Evolutionary conservation across 2,113 vertebrate genomes (phyloP).

Genomic region (Phodopus roborovskii): DNA sequence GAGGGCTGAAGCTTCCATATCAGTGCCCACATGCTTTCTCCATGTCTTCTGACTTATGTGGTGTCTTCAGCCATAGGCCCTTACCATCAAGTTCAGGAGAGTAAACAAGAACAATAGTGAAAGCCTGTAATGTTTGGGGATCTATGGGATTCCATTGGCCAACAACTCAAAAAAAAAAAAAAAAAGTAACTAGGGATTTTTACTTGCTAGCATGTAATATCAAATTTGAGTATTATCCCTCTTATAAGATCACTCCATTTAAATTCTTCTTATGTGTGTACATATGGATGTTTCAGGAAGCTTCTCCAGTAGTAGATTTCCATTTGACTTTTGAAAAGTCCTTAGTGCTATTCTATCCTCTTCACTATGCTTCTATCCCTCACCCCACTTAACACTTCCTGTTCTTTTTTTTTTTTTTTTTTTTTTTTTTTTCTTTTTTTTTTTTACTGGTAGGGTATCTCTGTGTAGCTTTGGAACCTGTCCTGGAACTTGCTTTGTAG

Average conservation of each 20-base stretch:
- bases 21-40: not conserved
- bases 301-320: not conserved
- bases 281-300: too few species aligned
- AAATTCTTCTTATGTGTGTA: not conserved
- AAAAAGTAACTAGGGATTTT: not conserved
- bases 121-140: not conserved
- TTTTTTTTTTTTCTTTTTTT: not conserved
- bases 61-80: not conserved
- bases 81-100: not conserved
- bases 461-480: too few species aligned
- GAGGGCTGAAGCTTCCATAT: not conserved
- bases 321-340: not conserved
- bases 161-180: not conserved
- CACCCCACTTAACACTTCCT: not conserved
- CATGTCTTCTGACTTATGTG: not conserved
- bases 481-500: too few species aligned
- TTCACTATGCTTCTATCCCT: not conserved
- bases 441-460: not conserved
- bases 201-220: not conserved
- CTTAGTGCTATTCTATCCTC: not conserved
- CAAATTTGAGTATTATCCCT: not conserved
- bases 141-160: not conserved
- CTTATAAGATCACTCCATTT: not conserved
- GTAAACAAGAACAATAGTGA: not conserved
- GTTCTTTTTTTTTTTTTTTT: not conserved